These are phyloP conservation scores for Tadarida brasiliensis DNA, from an alignment of 2,797 vertebrate genomes.

Conservation along the genomic window DNA sequence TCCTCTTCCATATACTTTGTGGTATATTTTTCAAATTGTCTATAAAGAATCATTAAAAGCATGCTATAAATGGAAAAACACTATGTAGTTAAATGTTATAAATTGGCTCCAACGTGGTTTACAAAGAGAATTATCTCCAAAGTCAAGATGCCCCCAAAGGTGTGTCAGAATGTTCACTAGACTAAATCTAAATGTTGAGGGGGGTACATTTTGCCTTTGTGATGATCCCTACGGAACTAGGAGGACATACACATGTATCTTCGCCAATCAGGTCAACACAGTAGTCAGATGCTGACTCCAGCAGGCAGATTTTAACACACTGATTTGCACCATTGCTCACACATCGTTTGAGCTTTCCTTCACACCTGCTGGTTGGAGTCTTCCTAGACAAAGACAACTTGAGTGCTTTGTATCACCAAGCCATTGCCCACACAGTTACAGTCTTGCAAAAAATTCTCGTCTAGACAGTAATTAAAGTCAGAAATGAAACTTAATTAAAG, in stretches of 20 bases:
- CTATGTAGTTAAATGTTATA: not conserved
- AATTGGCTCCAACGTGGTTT: not conserved
- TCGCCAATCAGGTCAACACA: not conserved
- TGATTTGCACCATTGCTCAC: not conserved
- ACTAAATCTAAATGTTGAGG: not conserved
- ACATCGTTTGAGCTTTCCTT: conserved; percentile 3
- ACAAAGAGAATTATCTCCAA: conserved; percentile 9
- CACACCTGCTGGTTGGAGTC: conserved; percentile 20
- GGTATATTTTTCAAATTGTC: not conserved
- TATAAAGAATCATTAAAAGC: conserved; percentile 14
- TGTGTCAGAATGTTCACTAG: not conserved
- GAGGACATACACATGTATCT: not conserved
- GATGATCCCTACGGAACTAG: not conserved
- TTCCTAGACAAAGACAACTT: conserved; percentile 50
- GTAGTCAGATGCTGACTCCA: not conserved
- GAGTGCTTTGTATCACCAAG: conserved; percentile 40
- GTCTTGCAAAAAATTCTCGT: conserved; percentile 67
- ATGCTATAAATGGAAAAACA: not conserved
- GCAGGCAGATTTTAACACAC: not conserved
- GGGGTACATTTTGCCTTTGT: not conserved
- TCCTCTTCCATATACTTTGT: not conserved
- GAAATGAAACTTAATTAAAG: conserved; percentile 75
- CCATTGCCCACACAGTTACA: not conserved
- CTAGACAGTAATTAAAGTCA: conserved; percentile 80
- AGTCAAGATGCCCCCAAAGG: not conserved